Conservation (phyloP, 1,140 invertebrate genomes). For the Anagrus nilaparvatae region DNA sequence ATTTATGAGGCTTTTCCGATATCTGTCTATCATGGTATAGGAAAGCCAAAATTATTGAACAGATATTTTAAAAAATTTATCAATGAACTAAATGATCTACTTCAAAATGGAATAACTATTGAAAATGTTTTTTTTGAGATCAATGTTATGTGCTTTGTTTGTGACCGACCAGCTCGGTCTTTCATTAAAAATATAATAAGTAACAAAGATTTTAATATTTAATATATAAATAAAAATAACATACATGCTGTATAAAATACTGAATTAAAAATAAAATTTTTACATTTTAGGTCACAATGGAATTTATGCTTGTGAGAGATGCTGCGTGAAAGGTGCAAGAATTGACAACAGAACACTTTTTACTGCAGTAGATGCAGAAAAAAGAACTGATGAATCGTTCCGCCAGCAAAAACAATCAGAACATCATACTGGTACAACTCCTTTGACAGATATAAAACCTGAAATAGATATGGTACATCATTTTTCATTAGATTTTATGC, state of each 20-base stretch:
- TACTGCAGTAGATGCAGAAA: neutral
- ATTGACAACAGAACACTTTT: slow-evolving; percentile 2
- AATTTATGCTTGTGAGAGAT: slow-evolving; percentile 15
- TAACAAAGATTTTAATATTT: neutral
- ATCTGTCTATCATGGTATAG: slow-evolving; percentile 1
- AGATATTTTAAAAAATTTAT: slow-evolving; percentile 9
- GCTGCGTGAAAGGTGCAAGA: slow-evolving; percentile 2
- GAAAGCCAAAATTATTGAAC: slow-evolving; percentile 1
- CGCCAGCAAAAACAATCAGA: neutral
- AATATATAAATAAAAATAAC: too few species aligned
- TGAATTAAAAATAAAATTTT: neutral
- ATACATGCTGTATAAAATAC: neutral
- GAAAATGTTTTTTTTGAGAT: slow-evolving; percentile 1
- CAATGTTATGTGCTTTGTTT: slow-evolving; percentile 2
- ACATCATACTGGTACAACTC: slow-evolving; percentile 12
- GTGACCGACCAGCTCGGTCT: slow-evolving; percentile 4
- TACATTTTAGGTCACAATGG: slow-evolving; percentile 11
- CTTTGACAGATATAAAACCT: slow-evolving; percentile 5
- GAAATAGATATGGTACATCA: slow-evolving; percentile 7
- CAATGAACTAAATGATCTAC: slow-evolving; percentile 9
- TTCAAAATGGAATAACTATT: slow-evolving; percentile 8
- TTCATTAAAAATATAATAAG: neutral
- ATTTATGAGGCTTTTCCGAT: slow-evolving; percentile 7
- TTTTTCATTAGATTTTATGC: slow-evolving; percentile 12
- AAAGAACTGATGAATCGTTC: slow-evolving; percentile 10